Conservation (phyloP, 2,888 invertebrate species). For the Timema cristinae region DNA sequence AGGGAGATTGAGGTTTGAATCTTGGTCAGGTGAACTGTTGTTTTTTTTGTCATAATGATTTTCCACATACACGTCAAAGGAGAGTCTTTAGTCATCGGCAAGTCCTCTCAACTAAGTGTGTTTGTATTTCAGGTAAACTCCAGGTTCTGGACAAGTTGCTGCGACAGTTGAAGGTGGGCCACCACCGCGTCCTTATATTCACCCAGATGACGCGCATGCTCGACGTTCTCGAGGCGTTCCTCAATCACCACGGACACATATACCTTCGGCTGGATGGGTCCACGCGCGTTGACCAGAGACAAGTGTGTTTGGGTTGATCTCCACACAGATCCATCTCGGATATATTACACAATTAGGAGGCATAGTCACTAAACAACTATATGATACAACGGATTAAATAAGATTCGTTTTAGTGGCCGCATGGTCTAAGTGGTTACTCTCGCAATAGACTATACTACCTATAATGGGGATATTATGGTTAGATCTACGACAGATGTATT, state of each 20-base stretch:
- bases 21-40: no score
- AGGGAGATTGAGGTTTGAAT: no score
- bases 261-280: conserved; percentile 95
- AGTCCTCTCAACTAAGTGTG: no score
- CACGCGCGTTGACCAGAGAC: conserved; percentile 90
- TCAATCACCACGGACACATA: conserved; percentile 94
- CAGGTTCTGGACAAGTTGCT: conserved; percentile 83
- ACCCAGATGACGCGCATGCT: conserved; percentile 99
- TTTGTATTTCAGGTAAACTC: conserved; percentile 62
- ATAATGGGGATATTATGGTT: background rate
- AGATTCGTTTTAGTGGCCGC: background rate
- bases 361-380: no score
- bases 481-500: no score
- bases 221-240: conserved; percentile 94
- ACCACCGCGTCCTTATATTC: conserved; percentile 93
- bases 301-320: conserved; percentile 50
- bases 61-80: no score
- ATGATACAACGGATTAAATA: background rate
- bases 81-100: no score
- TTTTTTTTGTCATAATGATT: no score
- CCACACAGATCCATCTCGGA: no score
- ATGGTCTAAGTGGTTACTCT: no score
- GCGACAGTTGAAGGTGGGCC: conserved; percentile 73
- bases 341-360: no score
- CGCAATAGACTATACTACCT: background rate